Conservation (phyloP, 2,888 invertebrate species). For the Achlya flavicornis region DNA sequence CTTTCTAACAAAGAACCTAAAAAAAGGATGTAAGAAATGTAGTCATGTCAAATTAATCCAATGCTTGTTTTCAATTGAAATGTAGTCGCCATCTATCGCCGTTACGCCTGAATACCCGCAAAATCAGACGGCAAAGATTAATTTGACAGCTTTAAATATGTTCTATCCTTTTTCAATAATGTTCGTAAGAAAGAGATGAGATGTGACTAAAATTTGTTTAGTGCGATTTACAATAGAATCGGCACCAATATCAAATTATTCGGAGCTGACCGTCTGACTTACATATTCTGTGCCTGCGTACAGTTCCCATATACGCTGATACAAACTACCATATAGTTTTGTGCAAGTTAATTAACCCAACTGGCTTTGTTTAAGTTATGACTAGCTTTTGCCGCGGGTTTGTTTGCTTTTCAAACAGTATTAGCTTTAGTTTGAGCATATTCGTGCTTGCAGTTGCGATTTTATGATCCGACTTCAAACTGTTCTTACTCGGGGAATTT, state of each 20-base stretch:
- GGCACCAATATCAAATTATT: not conserved
- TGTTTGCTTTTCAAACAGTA: slow-evolving; percentile 1
- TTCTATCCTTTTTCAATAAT: no score
- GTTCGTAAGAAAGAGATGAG: no score
- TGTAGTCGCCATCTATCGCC: no score
- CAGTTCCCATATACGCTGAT: not conserved
- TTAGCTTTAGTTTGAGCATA: not conserved
- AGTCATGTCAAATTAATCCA: no score
- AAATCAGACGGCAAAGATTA: no score
- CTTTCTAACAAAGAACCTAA: no score
- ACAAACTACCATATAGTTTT: slow-evolving; percentile 7
- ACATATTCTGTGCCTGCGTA: not conserved
- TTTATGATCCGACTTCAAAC: not conserved
- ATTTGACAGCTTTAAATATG: no score
- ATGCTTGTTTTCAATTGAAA: no score
- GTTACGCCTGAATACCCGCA: no score
- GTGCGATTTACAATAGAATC: no score
- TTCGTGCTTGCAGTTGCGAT: not conserved
- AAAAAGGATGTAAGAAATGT: no score
- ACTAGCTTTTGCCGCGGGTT: slow-evolving; percentile 3
- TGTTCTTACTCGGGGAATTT: not conserved
- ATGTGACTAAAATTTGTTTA: no score
- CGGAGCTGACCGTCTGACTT: not conserved
- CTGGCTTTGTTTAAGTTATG: slow-evolving; percentile 7
- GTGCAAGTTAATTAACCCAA: slow-evolving; percentile 2